Evolutionary conservation across 1,140 invertebrate genomes (phyloP).

Genomic region (Leptinotarsa undecemlineata): DNA sequence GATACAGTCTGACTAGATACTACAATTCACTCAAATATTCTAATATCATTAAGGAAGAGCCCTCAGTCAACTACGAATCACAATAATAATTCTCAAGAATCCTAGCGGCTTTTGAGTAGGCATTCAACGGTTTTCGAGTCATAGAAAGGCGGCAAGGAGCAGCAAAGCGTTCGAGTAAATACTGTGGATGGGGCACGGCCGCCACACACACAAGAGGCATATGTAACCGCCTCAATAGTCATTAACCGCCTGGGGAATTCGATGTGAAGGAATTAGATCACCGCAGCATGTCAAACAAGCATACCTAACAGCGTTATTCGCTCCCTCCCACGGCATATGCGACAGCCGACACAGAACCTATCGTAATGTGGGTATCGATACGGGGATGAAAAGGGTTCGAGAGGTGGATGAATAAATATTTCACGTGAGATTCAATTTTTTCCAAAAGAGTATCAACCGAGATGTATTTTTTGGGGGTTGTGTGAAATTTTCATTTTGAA

Average conservation of each 20-base stretch:
- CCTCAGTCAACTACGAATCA: not conserved
- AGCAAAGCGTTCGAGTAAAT: slow-evolving; percentile 8
- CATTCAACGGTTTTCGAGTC: not conserved
- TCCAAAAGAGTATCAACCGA: too few relatives aligned
- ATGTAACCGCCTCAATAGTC: slow-evolving; percentile 23
- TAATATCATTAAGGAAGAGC: not conserved
- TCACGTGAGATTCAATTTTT: too few relatives aligned
- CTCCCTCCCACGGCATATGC: not conserved
- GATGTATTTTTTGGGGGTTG: too few relatives aligned
- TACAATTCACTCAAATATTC: not conserved
- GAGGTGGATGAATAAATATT: not conserved
- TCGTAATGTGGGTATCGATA: slow-evolving; percentile 1
- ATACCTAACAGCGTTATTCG: slow-evolving; percentile 13
- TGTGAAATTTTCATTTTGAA: too few relatives aligned
- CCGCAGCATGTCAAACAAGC: slow-evolving; percentile 23
- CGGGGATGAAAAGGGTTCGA: not conserved
- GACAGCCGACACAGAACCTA: not conserved
- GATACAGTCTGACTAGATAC: too few relatives aligned
- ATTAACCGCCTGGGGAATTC: slow-evolving; percentile 15
- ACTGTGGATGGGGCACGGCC: not conserved
- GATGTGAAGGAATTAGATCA: slow-evolving; percentile 18
- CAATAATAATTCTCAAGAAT: slow-evolving; percentile 6
- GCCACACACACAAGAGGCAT: slow-evolving; percentile 15
- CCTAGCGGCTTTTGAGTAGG: slow-evolving; percentile 1
- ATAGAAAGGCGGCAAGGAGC: not conserved